These are phyloP conservation scores for Brachycybe producta DNA, from an alignment of 2,888 invertebrate genomes.

Conservation along the genomic window DNA sequence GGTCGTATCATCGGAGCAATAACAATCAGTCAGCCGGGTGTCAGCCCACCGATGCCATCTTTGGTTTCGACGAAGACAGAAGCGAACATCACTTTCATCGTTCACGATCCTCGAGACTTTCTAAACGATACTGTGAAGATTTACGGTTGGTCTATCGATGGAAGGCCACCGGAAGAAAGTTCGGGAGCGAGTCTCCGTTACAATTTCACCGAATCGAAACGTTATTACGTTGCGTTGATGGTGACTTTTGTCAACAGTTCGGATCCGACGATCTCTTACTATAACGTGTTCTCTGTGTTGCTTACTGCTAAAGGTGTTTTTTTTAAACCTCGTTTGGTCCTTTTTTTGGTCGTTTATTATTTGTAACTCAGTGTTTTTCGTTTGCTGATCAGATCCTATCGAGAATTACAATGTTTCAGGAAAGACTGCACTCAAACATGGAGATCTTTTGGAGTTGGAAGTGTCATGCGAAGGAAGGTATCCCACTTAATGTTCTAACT, in stretches of 20 bases:
- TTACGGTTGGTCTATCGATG: constrained; percentile 6
- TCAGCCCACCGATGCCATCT: not conserved
- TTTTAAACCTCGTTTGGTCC: not conserved
- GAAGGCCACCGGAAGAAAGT: not conserved
- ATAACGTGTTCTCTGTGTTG: not conserved
- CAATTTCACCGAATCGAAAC: constrained; percentile 5
- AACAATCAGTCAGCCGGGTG: constrained; percentile 1
- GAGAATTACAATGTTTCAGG: constrained; percentile 55
- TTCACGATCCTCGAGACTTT: constrained; percentile 8
- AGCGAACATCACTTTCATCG: constrained; percentile 1
- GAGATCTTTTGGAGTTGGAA: constrained; percentile 56
- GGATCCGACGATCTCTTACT: not conserved
- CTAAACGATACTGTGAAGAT: not conserved
- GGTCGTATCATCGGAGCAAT: constrained; percentile 5
- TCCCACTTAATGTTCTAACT: too few species aligned
- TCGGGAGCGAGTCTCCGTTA: not conserved
- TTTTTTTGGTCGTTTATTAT: not conserved
- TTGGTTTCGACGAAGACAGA: constrained; percentile 1
- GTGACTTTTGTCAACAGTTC: not conserved
- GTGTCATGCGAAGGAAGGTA: constrained; percentile 56
- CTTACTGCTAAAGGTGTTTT: constrained; percentile 6
- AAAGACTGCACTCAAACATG: constrained; percentile 68
- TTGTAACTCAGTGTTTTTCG: not conserved
- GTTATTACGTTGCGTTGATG: not conserved
- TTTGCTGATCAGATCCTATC: constrained; percentile 45